phyloP scores from a whole-genome alignment of 2,113 vertebrate genomes.

The Erythrolamprus reginae region DNA sequence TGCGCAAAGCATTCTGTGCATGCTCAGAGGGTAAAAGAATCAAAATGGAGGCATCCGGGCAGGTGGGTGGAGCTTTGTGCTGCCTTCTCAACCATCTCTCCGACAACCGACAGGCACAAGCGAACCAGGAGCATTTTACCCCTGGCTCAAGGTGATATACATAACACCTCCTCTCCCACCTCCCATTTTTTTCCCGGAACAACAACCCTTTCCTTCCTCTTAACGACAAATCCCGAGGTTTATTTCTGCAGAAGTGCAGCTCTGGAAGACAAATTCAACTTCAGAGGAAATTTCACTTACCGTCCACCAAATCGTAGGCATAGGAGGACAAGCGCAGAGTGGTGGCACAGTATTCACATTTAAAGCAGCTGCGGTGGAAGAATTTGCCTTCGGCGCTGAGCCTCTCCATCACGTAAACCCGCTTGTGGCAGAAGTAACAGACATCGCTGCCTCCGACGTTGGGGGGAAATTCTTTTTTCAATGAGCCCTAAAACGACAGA shows the following conservation, averaged over 20 bases:
- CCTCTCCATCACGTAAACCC: conserved; percentile 97
- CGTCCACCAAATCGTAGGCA: conserved; percentile 88
- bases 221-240: neutral
- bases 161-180: neutral
- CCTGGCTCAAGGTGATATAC: neutral
- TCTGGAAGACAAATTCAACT: neutral
- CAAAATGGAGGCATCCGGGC: no score
- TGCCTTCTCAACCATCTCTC: no score
- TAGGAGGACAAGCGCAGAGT: conserved; percentile 91
- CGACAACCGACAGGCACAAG: no score
- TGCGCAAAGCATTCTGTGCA: no score
- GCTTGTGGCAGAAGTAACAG: conserved; percentile 92
- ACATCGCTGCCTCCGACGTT: conserved; percentile 95
- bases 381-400: conserved; percentile 96
- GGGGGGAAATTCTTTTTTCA: conserved; percentile 93
- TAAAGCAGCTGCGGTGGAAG: conserved; percentile 98
- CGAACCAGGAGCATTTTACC: no score
- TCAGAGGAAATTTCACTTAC: conserved; percentile 60
- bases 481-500: conserved; percentile 74
- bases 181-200: neutral
- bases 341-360: conserved; percentile 90
- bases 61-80: no score
- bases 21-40: no score
- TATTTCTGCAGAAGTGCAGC: neutral
- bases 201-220: neutral